Conservation (phyloP, 2,797 vertebrate genomes). For the Phataginus tetradactyla region DNA sequence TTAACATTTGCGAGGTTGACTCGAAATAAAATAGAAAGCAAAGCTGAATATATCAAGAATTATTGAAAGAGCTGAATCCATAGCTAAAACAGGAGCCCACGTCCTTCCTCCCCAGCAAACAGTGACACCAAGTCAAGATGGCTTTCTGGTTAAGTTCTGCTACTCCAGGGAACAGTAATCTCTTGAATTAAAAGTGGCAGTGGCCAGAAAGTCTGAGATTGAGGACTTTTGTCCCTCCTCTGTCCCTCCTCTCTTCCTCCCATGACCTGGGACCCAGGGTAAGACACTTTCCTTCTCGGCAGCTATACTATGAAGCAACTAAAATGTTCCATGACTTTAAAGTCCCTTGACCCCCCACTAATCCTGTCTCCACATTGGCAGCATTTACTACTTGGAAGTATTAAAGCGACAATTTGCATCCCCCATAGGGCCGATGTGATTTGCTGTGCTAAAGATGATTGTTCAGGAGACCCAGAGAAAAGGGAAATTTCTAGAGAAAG, state of each 20-base stretch:
- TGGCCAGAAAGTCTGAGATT: neutral
- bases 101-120: neutral
- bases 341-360: neutral
- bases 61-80: neutral
- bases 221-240: neutral
- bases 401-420: neutral
- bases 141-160: neutral
- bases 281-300: neutral
- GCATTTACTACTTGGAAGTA: neutral
- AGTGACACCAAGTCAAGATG: neutral
- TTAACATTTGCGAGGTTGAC: neutral
- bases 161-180: neutral
- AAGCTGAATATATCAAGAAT: neutral
- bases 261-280: neutral
- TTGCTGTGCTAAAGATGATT: neutral
- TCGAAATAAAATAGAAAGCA: neutral
- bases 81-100: neutral
- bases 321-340: neutral
- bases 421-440: neutral
- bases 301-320: neutral
- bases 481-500: neutral
- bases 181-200: slow-evolving; percentile 3
- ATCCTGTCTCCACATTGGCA: neutral
- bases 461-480: neutral
- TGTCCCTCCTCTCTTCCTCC: neutral